A percentile compares a stretch with the other conserved stretches of the same genome.
Conservation (phyloP, 2,888 invertebrate species). For the Sympetrum striolatum region DNA sequence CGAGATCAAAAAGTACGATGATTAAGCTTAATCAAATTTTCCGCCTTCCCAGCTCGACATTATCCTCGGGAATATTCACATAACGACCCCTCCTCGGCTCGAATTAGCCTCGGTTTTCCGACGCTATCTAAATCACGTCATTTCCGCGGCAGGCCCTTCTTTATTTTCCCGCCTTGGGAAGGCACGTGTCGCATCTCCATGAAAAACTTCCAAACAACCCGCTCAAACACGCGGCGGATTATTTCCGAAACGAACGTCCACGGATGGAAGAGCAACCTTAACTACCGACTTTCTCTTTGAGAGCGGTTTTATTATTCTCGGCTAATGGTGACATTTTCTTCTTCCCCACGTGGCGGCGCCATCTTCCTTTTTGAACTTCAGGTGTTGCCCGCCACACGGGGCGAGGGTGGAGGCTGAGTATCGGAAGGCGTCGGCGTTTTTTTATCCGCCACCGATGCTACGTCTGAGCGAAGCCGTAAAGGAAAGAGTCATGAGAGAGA, state of each 20-base stretch:
- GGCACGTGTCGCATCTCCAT: constrained; percentile 11
- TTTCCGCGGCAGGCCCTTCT: neutral
- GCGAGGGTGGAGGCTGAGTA: neutral
- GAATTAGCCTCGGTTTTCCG: constrained; percentile 9
- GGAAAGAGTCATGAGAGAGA: neutral
- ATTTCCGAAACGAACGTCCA: neutral
- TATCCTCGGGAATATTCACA: neutral
- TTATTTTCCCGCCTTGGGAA: neutral
- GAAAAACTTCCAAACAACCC: constrained; percentile 23
- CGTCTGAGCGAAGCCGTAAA: neutral
- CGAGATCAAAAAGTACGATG: neutral
- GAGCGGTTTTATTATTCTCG: neutral
- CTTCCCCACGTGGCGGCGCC: neutral
- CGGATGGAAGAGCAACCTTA: neutral
- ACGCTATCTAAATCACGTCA: constrained; percentile 3
- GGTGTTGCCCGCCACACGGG: neutral
- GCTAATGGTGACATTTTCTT: neutral
- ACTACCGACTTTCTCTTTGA: neutral
- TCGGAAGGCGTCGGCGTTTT: neutral
- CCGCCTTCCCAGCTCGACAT: neutral
- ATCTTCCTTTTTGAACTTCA: neutral
- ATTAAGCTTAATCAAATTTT: neutral
- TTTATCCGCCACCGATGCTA: too few relatives aligned
- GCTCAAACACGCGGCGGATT: neutral
- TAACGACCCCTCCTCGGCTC: neutral